Conservation (phyloP, 2,113 vertebrate genomes). For the Neogale vison region DNA sequence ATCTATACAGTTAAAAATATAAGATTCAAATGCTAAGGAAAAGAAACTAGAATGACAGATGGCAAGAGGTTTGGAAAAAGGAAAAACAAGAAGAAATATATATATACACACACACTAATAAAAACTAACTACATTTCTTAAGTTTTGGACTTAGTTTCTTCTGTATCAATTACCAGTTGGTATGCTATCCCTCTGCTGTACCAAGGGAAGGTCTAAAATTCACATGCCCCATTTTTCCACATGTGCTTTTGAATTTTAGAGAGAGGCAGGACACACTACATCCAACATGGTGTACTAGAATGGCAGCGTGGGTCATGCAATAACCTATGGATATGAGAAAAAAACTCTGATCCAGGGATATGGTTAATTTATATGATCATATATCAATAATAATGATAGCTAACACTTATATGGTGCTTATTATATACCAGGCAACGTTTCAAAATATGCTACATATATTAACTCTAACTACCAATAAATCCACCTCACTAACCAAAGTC, state of each 20-base stretch:
- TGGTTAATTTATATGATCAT: neutral
- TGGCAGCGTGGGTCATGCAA: neutral
- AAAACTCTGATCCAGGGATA: neutral
- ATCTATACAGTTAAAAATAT: neutral
- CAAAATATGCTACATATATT: neutral
- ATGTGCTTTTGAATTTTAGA: neutral
- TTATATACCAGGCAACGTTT: neutral
- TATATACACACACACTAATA: neutral
- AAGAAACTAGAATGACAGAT: neutral
- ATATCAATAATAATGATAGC: neutral
- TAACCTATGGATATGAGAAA: neutral
- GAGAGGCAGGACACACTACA: neutral
- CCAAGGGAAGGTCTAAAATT: neutral
- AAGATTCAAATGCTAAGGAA: neutral
- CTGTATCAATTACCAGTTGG: neutral
- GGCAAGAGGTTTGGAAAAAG: neutral
- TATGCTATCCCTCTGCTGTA: neutral
- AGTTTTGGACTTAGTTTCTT: neutral
- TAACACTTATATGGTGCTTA: neutral
- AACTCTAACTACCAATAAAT: neutral
- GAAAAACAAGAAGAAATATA: neutral
- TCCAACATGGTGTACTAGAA: neutral
- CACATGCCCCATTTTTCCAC: neutral
- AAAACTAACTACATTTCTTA: neutral
- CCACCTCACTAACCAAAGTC: neutral